Percentiles rank a stretch among this genome's conserved stretches.
These are phyloP conservation scores for Hemaris fuciformis DNA, from an alignment of 2,888 invertebrate genomes.

Conservation along the genomic window DNA sequence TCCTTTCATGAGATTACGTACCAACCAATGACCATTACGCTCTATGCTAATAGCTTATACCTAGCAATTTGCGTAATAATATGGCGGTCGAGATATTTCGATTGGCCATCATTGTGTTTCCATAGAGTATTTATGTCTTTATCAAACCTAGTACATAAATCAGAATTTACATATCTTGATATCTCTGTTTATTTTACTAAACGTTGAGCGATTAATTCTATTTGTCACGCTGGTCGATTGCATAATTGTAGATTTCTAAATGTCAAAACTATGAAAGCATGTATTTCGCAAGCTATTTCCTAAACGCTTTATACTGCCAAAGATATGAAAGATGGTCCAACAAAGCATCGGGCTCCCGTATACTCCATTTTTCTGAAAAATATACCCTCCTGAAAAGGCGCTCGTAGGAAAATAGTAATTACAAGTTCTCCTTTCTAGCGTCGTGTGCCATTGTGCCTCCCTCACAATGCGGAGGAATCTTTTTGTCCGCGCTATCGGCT, in stretches of 20 bases:
- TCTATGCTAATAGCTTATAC: constrained; percentile 55
- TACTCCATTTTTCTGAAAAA: constrained; percentile 74
- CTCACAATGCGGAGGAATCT: constrained; percentile 76
- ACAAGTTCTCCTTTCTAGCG: constrained; percentile 69
- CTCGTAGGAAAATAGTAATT: constrained; percentile 79
- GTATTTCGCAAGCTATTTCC: constrained; percentile 12
- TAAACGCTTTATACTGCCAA: constrained; percentile 30
- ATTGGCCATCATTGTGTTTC: constrained; percentile 27
- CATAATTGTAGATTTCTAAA: constrained; percentile 19
- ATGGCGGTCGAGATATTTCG: constrained; percentile 27
- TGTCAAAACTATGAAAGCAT: neutral
- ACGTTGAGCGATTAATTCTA: constrained; percentile 16
- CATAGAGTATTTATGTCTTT: constrained; percentile 48
- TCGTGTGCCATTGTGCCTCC: constrained; percentile 63
- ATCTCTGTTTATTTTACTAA: constrained; percentile 41
- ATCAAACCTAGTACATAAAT: constrained; percentile 36
- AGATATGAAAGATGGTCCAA: constrained; percentile 53
- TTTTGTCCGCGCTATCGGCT: constrained; percentile 77
- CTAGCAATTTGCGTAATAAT: constrained; percentile 53
- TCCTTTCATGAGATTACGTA: constrained; percentile 54
- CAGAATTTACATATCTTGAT: constrained; percentile 39
- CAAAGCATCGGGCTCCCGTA: constrained; percentile 49
- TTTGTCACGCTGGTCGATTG: constrained; percentile 19
- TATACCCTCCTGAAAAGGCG: constrained; percentile 68
- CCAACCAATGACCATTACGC: constrained; percentile 49